A percentile compares a stretch with the other conserved stretches of the same genome.
Conservation (phyloP, 1,140 invertebrate species). For the Palaemon carinicauda region DNA sequence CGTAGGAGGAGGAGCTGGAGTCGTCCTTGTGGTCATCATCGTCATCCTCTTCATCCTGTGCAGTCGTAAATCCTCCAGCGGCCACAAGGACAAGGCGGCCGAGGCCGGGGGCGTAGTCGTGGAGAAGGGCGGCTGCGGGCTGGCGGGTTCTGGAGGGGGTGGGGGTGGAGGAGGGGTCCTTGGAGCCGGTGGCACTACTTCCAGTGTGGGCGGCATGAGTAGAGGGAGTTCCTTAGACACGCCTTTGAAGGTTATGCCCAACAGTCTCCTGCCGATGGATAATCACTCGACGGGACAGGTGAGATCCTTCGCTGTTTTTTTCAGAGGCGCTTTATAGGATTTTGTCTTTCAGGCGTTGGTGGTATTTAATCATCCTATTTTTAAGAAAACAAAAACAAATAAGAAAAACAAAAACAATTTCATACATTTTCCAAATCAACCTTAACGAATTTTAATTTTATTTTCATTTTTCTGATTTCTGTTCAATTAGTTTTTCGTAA, state of each 20-base stretch:
- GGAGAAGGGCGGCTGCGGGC: background rate
- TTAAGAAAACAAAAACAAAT: no score
- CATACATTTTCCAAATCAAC: no score
- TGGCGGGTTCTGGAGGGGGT: background rate
- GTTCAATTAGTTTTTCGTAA: no score
- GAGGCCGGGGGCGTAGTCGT: conserved; percentile 15
- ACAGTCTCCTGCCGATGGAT: conserved; percentile 14
- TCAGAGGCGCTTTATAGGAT: no score
- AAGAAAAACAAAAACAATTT: no score
- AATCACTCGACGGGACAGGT: conserved; percentile 46
- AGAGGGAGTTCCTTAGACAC: conserved; percentile 3
- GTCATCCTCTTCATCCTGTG: conserved; percentile 73
- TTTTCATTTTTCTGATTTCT: no score
- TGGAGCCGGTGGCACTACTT: background rate
- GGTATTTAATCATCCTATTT: no score
- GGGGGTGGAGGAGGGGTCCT: background rate
- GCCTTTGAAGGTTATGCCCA: conserved; percentile 27
- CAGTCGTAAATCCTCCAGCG: background rate
- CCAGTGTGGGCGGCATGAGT: background rate
- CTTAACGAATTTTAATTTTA: no score
- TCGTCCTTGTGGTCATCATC: conserved; percentile 72
- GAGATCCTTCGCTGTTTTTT: background rate
- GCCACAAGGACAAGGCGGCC: conserved; percentile 37
- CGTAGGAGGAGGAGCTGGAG: conserved; percentile 71
- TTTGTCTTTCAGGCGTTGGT: no score